A percentile compares a stretch with the other conserved stretches of the same genome.
These are phyloP conservation scores for Daktulosphaira vitifoliae DNA, from an alignment of 1,140 invertebrate species.

Conservation along the genomic window DNA sequence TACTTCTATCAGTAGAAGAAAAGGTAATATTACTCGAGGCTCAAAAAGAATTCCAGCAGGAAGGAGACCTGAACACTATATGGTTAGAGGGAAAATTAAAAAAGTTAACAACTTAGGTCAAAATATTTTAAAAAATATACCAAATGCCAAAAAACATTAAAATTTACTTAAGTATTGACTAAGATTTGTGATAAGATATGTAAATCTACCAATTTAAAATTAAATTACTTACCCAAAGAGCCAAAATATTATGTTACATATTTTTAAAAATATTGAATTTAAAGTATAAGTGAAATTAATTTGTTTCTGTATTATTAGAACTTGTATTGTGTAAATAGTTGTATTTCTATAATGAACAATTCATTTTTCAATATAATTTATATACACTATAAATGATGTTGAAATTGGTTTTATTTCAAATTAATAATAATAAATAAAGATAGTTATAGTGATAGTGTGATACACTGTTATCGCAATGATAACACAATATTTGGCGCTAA, in stretches of 20 bases:
- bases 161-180: neutral
- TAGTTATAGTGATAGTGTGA: no score
- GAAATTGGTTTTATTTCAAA: neutral
- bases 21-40: neutral
- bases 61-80: conserved; percentile 1
- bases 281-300: no score
- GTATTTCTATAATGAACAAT: neutral
- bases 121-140: conserved; percentile 10
- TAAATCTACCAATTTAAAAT: conserved; percentile 6
- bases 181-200: neutral
- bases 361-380: neutral
- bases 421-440: no score
- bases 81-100: conserved; percentile 1
- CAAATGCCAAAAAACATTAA: conserved; percentile 6
- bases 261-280: neutral
- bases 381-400: neutral
- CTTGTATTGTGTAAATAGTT: neutral
- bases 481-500: no score
- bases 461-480: no score
- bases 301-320: neutral
- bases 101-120: neutral
- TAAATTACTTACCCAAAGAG: neutral
- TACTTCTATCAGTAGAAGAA: conserved; percentile 4
- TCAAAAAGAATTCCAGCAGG: conserved; percentile 20
- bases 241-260: neutral